Percentiles rank a stretch among this genome's conserved stretches.
These are phyloP conservation scores for Adelges cooleyi DNA, from an alignment of 1,140 invertebrate genomes.

Conservation along the genomic window DNA sequence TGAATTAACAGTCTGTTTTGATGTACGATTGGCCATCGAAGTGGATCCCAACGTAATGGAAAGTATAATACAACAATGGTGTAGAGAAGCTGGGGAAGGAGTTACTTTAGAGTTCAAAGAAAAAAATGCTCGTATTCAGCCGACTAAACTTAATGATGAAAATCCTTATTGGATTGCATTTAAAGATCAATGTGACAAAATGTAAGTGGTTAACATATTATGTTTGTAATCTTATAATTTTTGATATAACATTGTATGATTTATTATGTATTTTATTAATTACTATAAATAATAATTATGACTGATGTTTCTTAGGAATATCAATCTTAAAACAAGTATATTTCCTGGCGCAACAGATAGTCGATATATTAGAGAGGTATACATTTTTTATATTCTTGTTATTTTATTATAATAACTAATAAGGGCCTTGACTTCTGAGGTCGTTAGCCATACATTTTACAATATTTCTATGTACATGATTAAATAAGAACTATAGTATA, in stretches of 20 bases:
- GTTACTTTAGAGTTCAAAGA: conserved; percentile 63
- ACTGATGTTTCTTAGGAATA: too few species aligned
- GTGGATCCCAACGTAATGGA: conserved; percentile 60
- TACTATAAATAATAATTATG: too few species aligned
- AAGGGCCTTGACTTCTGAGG: too few species aligned
- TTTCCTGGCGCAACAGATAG: conserved; percentile 74
- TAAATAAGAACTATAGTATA: too few species aligned
- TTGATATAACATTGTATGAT: too few species aligned
- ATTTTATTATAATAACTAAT: too few species aligned
- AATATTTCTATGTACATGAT: too few species aligned
- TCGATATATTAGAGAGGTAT: conserved; percentile 51
- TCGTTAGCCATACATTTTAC: too few species aligned
- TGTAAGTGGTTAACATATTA: too few species aligned
- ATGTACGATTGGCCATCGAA: conserved; percentile 64
- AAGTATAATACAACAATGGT: conserved; percentile 61
- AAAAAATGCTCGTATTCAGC: conserved; percentile 49
- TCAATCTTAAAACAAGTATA: conserved; percentile 52
- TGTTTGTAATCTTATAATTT: too few species aligned
- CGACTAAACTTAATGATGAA: conserved; percentile 53
- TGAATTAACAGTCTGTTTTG: conserved; percentile 61
- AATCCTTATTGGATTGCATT: conserved; percentile 79
- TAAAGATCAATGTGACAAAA: conserved; percentile 38
- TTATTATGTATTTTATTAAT: too few species aligned
- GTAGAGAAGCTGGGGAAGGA: conserved; percentile 65
- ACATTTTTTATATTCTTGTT: too few species aligned